Conservation (phyloP, 2,113 vertebrate species). For the Gasterosteus aculeatus region DNA sequence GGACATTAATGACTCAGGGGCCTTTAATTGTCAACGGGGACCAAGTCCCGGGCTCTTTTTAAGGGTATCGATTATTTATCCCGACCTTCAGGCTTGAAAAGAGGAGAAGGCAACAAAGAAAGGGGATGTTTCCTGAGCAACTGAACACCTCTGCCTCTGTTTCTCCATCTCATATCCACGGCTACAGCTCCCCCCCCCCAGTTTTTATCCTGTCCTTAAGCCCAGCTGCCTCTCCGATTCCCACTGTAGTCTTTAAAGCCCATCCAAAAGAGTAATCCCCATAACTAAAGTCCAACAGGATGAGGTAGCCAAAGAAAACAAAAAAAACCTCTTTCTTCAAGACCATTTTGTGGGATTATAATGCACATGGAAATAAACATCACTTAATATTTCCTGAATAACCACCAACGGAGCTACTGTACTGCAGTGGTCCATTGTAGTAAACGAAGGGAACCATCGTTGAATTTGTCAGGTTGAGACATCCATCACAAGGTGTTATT, state of each 20-base stretch:
- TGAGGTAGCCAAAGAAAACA: slow-evolving; percentile 68
- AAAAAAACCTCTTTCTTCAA: slow-evolving; percentile 49
- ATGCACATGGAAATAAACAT: slow-evolving; percentile 35
- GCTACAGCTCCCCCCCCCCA: slow-evolving; percentile 26
- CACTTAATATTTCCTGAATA: slow-evolving; percentile 38
- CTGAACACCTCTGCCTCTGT: slow-evolving; percentile 49
- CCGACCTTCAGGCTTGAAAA: slow-evolving; percentile 74
- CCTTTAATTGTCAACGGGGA: slow-evolving; percentile 67
- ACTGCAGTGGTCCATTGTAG: neutral
- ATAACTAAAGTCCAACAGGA: slow-evolving; percentile 64
- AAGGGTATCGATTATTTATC: slow-evolving; percentile 75
- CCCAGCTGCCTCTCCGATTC: slow-evolving; percentile 53
- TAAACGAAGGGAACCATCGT: neutral
- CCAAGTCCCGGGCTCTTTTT: slow-evolving; percentile 62
- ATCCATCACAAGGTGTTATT: neutral
- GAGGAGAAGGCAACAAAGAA: slow-evolving; percentile 60
- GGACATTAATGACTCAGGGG: slow-evolving; percentile 72
- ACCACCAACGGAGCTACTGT: slow-evolving; percentile 9
- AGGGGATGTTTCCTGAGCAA: slow-evolving; percentile 64
- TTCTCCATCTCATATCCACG: slow-evolving; percentile 50
- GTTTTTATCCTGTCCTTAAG: slow-evolving; percentile 68
- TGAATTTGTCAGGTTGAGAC: neutral
- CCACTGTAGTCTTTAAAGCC: slow-evolving; percentile 71
- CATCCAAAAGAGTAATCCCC: slow-evolving; percentile 74
- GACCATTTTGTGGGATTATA: slow-evolving; percentile 52